These are phyloP conservation scores for Gephyroberyx darwinii DNA, from an alignment of 2,797 vertebrate genomes.

Conservation along the genomic window DNA sequence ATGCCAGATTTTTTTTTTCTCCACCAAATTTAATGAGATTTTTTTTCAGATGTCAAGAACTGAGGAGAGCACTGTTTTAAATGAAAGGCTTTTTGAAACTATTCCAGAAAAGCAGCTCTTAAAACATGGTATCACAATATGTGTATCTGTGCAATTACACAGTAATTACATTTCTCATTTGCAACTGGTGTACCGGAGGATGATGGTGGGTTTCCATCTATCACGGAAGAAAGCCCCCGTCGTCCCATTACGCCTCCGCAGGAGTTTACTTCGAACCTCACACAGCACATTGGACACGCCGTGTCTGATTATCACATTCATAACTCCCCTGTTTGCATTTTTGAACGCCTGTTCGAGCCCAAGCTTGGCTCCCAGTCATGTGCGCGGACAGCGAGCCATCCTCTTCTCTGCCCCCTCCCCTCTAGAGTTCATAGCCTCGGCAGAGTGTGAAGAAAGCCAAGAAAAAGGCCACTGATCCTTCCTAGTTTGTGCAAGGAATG, in stretches of 20 bases:
- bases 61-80: too few relatives aligned
- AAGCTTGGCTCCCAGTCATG: constrained; percentile 45
- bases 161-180: constrained; percentile 35
- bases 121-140: too few relatives aligned
- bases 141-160: not conserved
- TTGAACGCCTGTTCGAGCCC: constrained; percentile 36
- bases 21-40: too few relatives aligned
- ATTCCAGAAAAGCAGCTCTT: not conserved
- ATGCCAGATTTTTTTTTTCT: too few relatives aligned
- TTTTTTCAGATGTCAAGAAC: too few relatives aligned
- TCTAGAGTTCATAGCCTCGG: constrained; percentile 54
- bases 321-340: constrained; percentile 53
- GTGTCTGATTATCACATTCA: constrained; percentile 65
- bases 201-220: constrained; percentile 16
- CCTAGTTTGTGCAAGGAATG: constrained; percentile 57
- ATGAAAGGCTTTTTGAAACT: not conserved
- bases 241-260: constrained; percentile 51
- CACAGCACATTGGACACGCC: constrained; percentile 42
- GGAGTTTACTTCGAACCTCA: constrained; percentile 36
- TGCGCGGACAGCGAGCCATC: constrained; percentile 30
- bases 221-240: constrained; percentile 18
- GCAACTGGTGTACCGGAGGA: constrained; percentile 3
- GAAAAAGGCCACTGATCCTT: constrained; percentile 35
- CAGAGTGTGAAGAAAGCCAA: constrained; percentile 24
- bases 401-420: too few relatives aligned